Conservation (phyloP, 1,140 invertebrate species). For the Drosophila obscura region DNA sequence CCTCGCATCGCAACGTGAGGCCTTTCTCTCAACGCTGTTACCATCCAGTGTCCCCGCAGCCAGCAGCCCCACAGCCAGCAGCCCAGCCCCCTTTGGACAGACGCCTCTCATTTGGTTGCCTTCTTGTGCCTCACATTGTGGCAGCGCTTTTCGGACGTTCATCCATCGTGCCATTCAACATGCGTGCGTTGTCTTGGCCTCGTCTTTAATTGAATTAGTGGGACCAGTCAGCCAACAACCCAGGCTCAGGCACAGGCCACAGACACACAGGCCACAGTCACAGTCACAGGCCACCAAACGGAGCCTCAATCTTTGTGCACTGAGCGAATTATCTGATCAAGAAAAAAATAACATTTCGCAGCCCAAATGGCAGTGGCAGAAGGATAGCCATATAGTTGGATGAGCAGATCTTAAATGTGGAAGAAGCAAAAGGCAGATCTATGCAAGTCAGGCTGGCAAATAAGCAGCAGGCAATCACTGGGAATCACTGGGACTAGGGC, state of each 20-base stretch:
- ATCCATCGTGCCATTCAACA: conserved; percentile 68
- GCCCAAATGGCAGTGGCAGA: too few species aligned
- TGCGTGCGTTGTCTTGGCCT: conserved; percentile 56
- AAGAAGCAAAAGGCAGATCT: too few species aligned
- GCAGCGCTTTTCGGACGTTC: conserved; percentile 16
- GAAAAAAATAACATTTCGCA: background rate
- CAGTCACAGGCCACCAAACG: too few species aligned
- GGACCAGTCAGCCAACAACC: conserved; percentile 48
- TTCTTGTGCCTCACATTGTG: background rate
- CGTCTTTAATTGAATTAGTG: conserved; percentile 78
- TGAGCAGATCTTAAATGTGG: too few species aligned
- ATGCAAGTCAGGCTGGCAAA: too few species aligned
- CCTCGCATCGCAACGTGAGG: conserved; percentile 33
- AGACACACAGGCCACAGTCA: too few species aligned
- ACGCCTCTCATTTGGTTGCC: conserved; percentile 26
- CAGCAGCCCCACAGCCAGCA: too few species aligned
- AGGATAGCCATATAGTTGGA: too few species aligned
- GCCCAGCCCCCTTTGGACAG: background rate
- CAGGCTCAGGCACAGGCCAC: background rate
- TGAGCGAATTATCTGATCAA: background rate
- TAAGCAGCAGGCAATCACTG: too few species aligned
- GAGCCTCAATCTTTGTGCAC: background rate
- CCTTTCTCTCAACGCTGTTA: conserved; percentile 54
- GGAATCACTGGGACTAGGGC: too few species aligned
- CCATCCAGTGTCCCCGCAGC: too few species aligned